Evolutionary conservation across 2,888 invertebrate genomes (phyloP).

Genomic region (Patella ulyssiponensis): DNA sequence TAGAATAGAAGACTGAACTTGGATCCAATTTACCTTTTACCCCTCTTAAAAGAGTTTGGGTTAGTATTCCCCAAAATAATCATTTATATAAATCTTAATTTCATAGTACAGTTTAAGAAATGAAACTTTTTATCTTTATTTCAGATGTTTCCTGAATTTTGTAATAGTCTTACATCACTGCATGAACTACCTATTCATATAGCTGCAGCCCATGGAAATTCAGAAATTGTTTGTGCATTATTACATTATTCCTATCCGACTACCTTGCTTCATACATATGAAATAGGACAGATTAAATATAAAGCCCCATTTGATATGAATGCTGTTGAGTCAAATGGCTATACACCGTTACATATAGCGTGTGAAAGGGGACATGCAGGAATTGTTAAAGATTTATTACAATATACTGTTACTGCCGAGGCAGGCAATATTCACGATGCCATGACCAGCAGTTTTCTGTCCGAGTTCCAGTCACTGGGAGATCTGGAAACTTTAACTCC

Average conservation of each 20-base stretch:
- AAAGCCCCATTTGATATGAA: slow-evolving; percentile 93
- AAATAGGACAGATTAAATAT: slow-evolving; percentile 76
- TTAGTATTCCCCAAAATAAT: too few relatives aligned
- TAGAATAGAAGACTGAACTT: too few relatives aligned
- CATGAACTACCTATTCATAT: slow-evolving; percentile 94
- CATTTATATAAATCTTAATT: too few relatives aligned
- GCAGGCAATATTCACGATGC: neutral
- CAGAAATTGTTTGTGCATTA: slow-evolving; percentile 82
- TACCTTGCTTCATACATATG: slow-evolving; percentile 77
- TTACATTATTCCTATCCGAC: slow-evolving; percentile 86
- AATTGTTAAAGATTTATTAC: slow-evolving; percentile 50
- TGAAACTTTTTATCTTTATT: slow-evolving; percentile 33
- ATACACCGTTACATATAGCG: slow-evolving; percentile 89
- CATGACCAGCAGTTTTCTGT: neutral
- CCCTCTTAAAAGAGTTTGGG: too few relatives aligned
- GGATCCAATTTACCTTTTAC: too few relatives aligned
- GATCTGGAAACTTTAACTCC: neutral
- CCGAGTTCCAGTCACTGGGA: neutral
- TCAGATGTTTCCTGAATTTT: slow-evolving; percentile 86
- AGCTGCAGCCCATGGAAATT: slow-evolving; percentile 90
- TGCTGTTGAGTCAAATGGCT: slow-evolving; percentile 80
- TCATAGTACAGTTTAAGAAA: too few relatives aligned
- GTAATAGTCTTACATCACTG: slow-evolving; percentile 89
- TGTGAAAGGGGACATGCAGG: slow-evolving; percentile 75
- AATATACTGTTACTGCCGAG: slow-evolving; percentile 37